phyloP scores from a whole-genome alignment of 2,888 invertebrate species.

The Carabus problematicus region DNA sequence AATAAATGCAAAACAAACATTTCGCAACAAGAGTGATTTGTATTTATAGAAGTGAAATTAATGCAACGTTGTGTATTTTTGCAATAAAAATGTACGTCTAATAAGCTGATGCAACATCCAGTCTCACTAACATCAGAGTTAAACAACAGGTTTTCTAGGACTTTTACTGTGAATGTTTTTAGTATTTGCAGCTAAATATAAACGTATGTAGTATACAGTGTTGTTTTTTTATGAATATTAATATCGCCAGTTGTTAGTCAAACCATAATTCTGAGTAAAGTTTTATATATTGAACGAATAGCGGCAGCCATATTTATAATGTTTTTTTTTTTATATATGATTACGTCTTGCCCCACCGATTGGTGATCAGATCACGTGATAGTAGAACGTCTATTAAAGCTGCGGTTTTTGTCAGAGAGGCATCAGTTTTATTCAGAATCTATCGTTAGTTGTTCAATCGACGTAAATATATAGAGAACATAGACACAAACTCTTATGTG shows the following conservation, averaged over 20 bases:
- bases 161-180: conserved; percentile 13
- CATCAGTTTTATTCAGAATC: conserved; percentile 23
- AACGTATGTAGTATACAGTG: conserved; percentile 17
- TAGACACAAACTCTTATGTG: conserved; percentile 53
- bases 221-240: conserved; percentile 32
- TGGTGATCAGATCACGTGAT: not conserved
- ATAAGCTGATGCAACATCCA: conserved; percentile 47
- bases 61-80: conserved; percentile 18
- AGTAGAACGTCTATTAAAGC: conserved; percentile 5
- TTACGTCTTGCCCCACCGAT: not conserved
- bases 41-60: conserved; percentile 28
- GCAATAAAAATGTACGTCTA: conserved; percentile 30
- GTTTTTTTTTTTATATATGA: not conserved
- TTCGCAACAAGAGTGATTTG: conserved; percentile 13
- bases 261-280: conserved; percentile 23
- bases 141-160: conserved; percentile 38
- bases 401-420: conserved; percentile 20
- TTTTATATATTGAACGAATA: conserved; percentile 8
- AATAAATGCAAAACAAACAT: conserved; percentile 36
- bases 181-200: conserved; percentile 31
- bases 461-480: conserved; percentile 17
- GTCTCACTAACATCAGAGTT: conserved; percentile 45
- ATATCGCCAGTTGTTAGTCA: conserved; percentile 22
- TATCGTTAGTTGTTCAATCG: conserved; percentile 11
- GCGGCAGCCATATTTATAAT: conserved; percentile 21